A percentile compares a stretch with the other conserved stretches of the same genome.
Conservation (phyloP, 2,888 invertebrate genomes). For the Limenitis camilla region DNA sequence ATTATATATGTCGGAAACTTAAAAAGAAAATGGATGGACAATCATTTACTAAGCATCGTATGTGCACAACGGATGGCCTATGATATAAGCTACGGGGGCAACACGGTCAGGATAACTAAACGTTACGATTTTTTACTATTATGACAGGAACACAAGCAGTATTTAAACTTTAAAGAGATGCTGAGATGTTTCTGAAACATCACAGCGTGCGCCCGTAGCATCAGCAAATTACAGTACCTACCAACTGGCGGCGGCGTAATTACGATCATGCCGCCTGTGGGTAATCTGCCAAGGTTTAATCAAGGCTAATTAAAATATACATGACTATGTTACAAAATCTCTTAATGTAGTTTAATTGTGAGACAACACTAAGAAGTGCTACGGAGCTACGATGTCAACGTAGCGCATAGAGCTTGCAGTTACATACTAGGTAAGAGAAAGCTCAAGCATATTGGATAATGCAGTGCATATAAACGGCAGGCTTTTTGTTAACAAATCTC, state of each 20-base stretch:
- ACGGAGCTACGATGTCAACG: constrained; percentile 26
- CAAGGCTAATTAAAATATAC: constrained; percentile 66
- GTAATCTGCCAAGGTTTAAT: constrained; percentile 73
- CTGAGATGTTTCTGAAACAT: constrained; percentile 46
- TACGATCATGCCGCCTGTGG: constrained; percentile 56
- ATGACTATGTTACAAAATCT: constrained; percentile 3
- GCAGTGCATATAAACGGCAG: no score
- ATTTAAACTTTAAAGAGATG: no score
- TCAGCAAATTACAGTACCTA: constrained; percentile 60
- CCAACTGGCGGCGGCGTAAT: constrained; percentile 51
- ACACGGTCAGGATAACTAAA: no score
- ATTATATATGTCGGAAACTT: no score
- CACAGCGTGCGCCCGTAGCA: constrained; percentile 52
- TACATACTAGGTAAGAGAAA: background rate
- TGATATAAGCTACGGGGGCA: no score
- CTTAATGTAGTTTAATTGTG: no score
- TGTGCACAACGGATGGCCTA: no score
- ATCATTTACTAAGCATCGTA: no score
- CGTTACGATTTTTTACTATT: no score
- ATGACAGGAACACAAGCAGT: no score
- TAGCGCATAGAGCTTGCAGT: constrained; percentile 13
- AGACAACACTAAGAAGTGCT: constrained; percentile 29
- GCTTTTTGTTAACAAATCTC: background rate
- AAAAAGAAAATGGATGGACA: no score
- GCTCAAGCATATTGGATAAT: background rate